phyloP scores from a whole-genome alignment of 2,888 invertebrate species.

The Sturmia bella region DNA sequence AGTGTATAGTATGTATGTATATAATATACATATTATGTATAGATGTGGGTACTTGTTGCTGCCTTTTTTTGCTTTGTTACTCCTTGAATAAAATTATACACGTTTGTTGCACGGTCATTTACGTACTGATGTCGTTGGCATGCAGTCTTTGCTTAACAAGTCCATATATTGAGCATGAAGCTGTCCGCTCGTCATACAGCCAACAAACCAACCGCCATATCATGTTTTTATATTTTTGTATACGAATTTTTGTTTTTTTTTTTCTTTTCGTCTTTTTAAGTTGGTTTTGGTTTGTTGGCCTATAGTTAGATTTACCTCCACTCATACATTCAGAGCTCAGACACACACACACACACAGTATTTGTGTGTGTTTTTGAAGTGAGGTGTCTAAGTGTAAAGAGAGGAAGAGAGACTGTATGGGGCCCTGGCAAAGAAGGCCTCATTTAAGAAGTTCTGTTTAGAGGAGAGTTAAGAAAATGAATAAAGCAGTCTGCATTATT shows the following conservation, averaged over 20 bases:
- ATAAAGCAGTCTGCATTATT: too few species aligned
- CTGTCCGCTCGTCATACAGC: constrained; percentile 42
- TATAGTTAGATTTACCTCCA: constrained; percentile 24
- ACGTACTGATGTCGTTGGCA: constrained; percentile 69
- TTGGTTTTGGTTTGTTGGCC: constrained; percentile 54
- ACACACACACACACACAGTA: not conserved
- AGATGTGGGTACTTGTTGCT: constrained; percentile 8
- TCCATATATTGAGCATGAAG: constrained; percentile 63
- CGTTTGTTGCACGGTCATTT: constrained; percentile 69
- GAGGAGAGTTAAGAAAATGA: too few species aligned
- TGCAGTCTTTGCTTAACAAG: constrained; percentile 62
- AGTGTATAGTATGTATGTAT: too few species aligned
- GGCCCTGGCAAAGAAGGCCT: too few species aligned
- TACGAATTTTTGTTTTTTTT: not conserved
- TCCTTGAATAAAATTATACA: constrained; percentile 35
- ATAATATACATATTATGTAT: too few species aligned
- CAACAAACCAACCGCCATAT: constrained; percentile 52
- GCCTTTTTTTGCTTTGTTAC: constrained; percentile 6
- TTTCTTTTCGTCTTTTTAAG: constrained; percentile 13
- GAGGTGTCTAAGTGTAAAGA: too few species aligned
- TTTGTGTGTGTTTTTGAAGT: constrained; percentile 3
- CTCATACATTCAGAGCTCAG: not conserved
- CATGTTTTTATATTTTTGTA: constrained; percentile 45
- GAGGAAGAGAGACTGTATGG: too few species aligned
- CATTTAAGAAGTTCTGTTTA: too few species aligned